Evolutionary conservation across 2,797 vertebrate species (phyloP).

Genomic region (Diplodus puntazzo): DNA sequence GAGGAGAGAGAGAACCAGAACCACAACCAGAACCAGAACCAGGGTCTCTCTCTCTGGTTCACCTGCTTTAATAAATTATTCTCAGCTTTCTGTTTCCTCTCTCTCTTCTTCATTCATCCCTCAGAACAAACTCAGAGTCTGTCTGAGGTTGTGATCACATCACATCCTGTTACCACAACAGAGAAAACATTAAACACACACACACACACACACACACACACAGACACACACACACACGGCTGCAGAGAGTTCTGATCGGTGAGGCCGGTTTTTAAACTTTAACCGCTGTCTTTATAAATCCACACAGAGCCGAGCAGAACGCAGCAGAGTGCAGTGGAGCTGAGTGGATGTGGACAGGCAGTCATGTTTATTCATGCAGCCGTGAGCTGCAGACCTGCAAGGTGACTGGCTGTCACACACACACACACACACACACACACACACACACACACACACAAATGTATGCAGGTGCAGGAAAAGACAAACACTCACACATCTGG

Average conservation of each 20-base stretch:
- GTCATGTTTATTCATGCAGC: slow-evolving; percentile 84
- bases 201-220: no score
- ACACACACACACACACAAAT: slow-evolving; percentile 66
- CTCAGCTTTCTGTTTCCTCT: no score
- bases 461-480: slow-evolving; percentile 56
- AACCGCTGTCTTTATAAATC: not conserved
- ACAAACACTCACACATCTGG: slow-evolving; percentile 62
- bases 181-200: not conserved
- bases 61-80: no score
- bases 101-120: no score
- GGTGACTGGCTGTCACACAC: slow-evolving; percentile 84
- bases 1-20: no score
- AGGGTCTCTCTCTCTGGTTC: no score
- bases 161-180: no score
- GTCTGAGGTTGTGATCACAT: not conserved
- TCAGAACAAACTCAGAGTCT: not conserved
- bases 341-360: slow-evolving; percentile 56
- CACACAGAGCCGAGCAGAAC: not conserved
- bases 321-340: slow-evolving; percentile 17
- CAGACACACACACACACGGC: no score
- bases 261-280: not conserved
- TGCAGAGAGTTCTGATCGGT: not conserved
- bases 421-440: slow-evolving; percentile 41
- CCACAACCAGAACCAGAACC: no score
- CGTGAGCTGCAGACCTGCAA: slow-evolving; percentile 76